phyloP scores from a whole-genome alignment of 2,113 vertebrate genomes.

The Pluvialis apricaria region DNA sequence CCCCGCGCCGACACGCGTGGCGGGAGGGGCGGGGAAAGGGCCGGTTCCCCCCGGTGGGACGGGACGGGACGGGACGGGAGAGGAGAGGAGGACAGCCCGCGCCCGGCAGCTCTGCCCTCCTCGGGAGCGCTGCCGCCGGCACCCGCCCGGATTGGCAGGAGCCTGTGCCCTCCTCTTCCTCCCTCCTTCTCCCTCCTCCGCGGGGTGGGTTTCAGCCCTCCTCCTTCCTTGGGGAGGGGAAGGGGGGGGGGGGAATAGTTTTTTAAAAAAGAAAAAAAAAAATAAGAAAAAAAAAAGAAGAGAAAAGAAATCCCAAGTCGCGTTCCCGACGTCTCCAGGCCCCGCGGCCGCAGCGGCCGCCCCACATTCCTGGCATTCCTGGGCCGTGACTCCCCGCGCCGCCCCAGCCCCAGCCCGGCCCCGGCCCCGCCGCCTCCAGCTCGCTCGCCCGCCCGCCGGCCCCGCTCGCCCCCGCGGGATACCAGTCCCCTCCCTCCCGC shows the following conservation, averaged over 20 bases:
- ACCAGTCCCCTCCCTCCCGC: neutral
- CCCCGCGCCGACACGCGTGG: neutral
- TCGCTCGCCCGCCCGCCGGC: neutral
- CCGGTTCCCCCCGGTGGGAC: neutral
- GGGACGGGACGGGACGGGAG: too few species aligned
- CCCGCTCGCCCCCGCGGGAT: neutral
- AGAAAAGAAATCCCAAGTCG: slow-evolving; percentile 8
- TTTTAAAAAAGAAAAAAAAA: neutral
- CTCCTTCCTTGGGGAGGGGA: neutral
- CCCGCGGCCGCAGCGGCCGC: slow-evolving; percentile 44
- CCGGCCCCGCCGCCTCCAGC: neutral
- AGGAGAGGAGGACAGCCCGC: neutral
- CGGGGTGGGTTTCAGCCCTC: slow-evolving; percentile 39
- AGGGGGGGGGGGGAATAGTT: neutral
- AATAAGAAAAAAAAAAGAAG: too few species aligned
- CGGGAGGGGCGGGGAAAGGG: neutral
- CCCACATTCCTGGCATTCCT: slow-evolving; percentile 54
- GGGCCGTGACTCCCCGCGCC: too few species aligned
- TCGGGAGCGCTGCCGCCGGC: neutral
- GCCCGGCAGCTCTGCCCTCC: neutral
- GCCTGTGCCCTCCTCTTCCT: slow-evolving; percentile 54
- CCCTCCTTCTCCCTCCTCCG: slow-evolving; percentile 34
- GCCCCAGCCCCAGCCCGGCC: neutral
- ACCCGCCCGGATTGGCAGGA: slow-evolving; percentile 23
- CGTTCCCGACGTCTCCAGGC: slow-evolving; percentile 46